phyloP scores from a whole-genome alignment of 2,113 vertebrate genomes.

The Colistium nudipinnis region DNA sequence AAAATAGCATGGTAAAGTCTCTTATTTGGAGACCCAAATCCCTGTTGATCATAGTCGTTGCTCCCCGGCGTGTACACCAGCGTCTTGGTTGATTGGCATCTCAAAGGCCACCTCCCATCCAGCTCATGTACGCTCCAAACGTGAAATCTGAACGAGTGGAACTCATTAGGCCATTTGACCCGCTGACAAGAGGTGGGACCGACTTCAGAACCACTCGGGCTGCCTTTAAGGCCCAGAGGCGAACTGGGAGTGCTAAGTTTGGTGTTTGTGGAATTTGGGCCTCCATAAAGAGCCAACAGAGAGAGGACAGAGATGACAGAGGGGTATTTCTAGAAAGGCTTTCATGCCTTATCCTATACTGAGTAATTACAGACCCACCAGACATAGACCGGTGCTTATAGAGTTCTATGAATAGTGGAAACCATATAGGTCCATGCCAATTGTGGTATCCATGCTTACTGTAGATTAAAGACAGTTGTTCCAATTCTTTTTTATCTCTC shows the following conservation, averaged over 20 bases:
- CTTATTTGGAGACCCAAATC: constrained; percentile 27
- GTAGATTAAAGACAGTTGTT: constrained; percentile 60
- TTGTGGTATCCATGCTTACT: constrained; percentile 54
- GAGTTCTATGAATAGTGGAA: constrained; percentile 65
- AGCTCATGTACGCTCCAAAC: constrained; percentile 28
- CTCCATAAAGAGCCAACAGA: constrained; percentile 19
- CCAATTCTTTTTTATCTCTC: constrained; percentile 38
- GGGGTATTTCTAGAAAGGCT: constrained; percentile 69
- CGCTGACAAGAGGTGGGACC: constrained; percentile 35
- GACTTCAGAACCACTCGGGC: constrained; percentile 44
- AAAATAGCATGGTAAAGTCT: constrained; percentile 33
- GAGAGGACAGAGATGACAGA: constrained; percentile 68
- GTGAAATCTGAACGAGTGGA: constrained; percentile 25
- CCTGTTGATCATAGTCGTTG: constrained; percentile 11
- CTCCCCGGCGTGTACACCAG: constrained; percentile 20
- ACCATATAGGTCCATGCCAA: constrained; percentile 59
- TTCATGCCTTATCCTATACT: constrained; percentile 69
- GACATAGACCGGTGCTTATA: constrained; percentile 53
- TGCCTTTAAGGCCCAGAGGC: constrained; percentile 28
- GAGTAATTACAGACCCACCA: constrained; percentile 76
- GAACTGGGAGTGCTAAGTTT: constrained; percentile 31
- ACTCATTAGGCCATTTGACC: constrained; percentile 44
- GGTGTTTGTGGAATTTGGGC: constrained; percentile 46
- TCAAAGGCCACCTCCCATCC: constrained; percentile 29
- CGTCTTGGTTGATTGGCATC: constrained; percentile 20